phyloP scores from a whole-genome alignment of 2,797 vertebrate genomes.

The Potorous gilbertii region DNA sequence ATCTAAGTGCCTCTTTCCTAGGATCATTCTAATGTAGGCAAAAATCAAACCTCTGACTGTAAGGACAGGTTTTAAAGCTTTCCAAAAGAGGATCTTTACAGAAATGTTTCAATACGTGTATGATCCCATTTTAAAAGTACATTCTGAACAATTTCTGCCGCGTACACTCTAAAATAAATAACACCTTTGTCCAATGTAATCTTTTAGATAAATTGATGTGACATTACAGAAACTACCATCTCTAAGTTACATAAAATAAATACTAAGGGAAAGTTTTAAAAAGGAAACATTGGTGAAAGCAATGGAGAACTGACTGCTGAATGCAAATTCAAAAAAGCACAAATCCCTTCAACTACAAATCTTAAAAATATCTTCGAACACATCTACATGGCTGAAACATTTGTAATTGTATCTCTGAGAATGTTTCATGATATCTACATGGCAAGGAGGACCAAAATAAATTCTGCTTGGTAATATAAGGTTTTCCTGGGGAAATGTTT shows the following conservation, averaged over 20 bases:
- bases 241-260: slow-evolving; percentile 30
- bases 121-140: slow-evolving; percentile 32
- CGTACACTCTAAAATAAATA: not conserved
- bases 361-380: slow-evolving; percentile 53
- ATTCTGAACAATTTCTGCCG: slow-evolving; percentile 46
- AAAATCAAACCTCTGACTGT: not conserved
- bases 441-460: not conserved
- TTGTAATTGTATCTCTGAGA: slow-evolving; percentile 56
- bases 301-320: not conserved
- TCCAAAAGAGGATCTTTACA: not conserved
- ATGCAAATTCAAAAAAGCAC: slow-evolving; percentile 44
- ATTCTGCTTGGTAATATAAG: slow-evolving; percentile 60
- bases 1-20: not conserved
- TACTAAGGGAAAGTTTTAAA: slow-evolving; percentile 7
- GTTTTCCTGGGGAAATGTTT: slow-evolving; percentile 64
- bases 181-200: slow-evolving; percentile 50
- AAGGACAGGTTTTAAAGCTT: not conserved
- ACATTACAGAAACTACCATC: slow-evolving; percentile 24
- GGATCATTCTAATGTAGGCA: not conserved
- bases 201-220: slow-evolving; percentile 50
- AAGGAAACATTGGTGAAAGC: slow-evolving; percentile 48
- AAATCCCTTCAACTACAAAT: slow-evolving; percentile 45
- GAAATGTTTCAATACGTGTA: not conserved
- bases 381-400: slow-evolving; percentile 36
- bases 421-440: slow-evolving; percentile 52